Evolutionary conservation across 2,113 vertebrate species (phyloP), one percentile per base, ranked within the genome.

Genomic region (Centropus unirufus): DNA sequence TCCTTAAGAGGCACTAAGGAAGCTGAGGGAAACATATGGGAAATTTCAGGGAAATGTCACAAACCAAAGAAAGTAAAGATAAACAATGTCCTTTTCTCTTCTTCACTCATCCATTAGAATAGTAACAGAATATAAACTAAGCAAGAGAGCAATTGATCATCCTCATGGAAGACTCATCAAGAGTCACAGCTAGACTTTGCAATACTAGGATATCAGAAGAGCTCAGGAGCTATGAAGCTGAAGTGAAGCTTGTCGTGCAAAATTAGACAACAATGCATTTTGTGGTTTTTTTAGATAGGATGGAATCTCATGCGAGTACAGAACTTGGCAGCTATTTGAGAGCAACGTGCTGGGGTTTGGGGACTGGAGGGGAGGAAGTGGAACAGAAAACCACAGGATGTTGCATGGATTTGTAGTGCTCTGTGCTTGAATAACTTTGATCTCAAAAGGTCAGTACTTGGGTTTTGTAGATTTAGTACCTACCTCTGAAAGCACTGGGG

Each of bases 61-160:
- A 92, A 92, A 81, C 52, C 18, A 91, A 58, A 94, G 54, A 77
- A 93, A 95, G 82, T 47, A 84, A 90, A 92, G 92, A 81, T 72
- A 94, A 93, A 83, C 76, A 83, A 36, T 72, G 55, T 59, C 61
- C 39, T 86, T 69, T 80, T 78, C 74, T 63, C 64, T 86, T 83
- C 54, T n/a, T n/a, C n/a, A 24, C 64, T 95, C 55, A 81, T 44
- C 39, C 19, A 54, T 91, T 75, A 92, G 73, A 82, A 93, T 42
- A 89, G 80, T 23, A 94, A 87, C 46, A 78, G 61, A 92, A 75
- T n/a, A 90, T 84, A 84, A 96, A 81, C 89, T 59, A 67, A 83
- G 29, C 54, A 83, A 63, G 21, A 77, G 19, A 26, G 9, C 18
- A 92, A 84, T 54, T 64, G 44, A 23, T 84, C 69, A 91, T 76